A percentile compares a stretch with the other conserved stretches of the same genome.
phyloP scores from a whole-genome alignment of 2,888 invertebrate genomes.

The Ariolimax columbianus region DNA sequence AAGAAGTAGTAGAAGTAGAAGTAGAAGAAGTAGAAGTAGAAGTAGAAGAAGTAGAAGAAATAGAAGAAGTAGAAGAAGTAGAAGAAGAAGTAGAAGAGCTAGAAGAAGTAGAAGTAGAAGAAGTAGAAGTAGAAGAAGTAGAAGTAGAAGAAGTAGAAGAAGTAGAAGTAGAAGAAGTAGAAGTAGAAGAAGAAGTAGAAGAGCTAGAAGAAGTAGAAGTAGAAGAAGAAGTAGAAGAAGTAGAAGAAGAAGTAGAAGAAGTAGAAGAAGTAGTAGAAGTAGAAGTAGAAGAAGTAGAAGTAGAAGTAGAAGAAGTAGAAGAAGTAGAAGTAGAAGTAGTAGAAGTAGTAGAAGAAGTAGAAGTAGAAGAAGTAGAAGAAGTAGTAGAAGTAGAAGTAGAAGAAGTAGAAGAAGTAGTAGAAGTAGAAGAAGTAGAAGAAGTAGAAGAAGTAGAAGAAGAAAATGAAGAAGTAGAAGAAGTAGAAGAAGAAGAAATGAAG shows the following conservation, averaged over 20 bases:
- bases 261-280: not conserved
- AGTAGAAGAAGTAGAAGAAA: not conserved
- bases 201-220: not conserved
- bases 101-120: not conserved
- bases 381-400: not conserved
- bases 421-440: not conserved
- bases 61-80: not conserved
- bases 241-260: not conserved
- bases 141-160: not conserved
- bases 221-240: not conserved
- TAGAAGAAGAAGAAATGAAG: not conserved
- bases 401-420: not conserved
- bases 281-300: not conserved
- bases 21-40: not conserved
- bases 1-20: not conserved
- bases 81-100: not conserved
- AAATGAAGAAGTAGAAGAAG: not conserved
- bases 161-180: not conserved
- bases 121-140: not conserved
- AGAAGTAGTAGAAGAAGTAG: not conserved
- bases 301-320: not conserved
- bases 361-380: not conserved
- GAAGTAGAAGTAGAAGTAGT: not conserved
- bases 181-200: not conserved
- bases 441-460: slow-evolving; percentile 12